phyloP scores from a whole-genome alignment of 2,888 invertebrate species.

The Drosophila testacea region DNA sequence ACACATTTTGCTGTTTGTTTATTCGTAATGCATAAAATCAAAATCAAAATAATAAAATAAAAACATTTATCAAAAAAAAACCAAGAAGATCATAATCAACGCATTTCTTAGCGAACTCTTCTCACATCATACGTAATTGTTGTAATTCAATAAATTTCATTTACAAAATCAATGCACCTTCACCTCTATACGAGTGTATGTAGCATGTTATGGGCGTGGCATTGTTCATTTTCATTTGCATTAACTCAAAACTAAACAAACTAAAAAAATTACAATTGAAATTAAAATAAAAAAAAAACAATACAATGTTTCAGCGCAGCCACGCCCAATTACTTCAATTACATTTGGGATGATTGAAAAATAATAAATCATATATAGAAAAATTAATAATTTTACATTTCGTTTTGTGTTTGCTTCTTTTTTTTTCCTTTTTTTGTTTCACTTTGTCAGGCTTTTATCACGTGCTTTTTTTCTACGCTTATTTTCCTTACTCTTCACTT shows the following conservation, averaged over 20 bases:
- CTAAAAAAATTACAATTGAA: conserved; percentile 14
- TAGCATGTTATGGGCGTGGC: conserved; percentile 28
- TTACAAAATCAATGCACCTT: conserved; percentile 1
- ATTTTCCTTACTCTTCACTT: conserved; percentile 1
- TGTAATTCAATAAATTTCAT: conserved; percentile 4
- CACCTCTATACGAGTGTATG: too few relatives aligned
- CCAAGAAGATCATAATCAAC: conserved; percentile 17
- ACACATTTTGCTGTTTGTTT: conserved; percentile 38
- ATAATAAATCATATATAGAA: background rate
- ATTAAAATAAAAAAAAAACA: conserved; percentile 1
- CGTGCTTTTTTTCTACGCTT: conserved; percentile 35
- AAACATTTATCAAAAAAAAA: background rate
- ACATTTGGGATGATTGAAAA: background rate
- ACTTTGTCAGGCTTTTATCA: conserved; percentile 54
- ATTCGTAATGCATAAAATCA: conserved; percentile 22
- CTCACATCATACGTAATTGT: conserved; percentile 2
- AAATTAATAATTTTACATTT: conserved; percentile 6
- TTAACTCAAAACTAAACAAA: conserved; percentile 21
- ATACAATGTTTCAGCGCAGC: conserved; percentile 1
- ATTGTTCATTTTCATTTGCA: background rate
- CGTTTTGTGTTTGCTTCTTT: conserved; percentile 36
- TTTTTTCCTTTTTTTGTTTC: conserved; percentile 10
- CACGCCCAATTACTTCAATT: conserved; percentile 16
- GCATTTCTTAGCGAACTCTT: conserved; percentile 10
- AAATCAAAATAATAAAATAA: conserved; percentile 15